Conservation (phyloP, 1,140 invertebrate genomes). For the Hesperophylax magnus region DNA sequence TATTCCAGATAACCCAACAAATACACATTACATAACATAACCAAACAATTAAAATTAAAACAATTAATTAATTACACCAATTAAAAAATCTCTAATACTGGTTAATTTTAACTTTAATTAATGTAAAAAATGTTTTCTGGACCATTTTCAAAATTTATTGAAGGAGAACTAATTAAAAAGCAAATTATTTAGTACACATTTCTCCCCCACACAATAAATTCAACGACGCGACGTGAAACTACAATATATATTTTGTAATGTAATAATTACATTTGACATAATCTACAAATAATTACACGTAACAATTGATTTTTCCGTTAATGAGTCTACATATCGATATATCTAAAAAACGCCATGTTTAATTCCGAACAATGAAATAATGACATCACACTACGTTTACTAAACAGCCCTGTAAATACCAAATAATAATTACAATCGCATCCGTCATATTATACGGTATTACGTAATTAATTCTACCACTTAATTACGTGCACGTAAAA, state of each 20-base stretch:
- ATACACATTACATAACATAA: too few relatives aligned
- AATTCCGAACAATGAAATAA: constrained; percentile 7
- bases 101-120: too few relatives aligned
- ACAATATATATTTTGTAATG: neutral
- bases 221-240: too few relatives aligned
- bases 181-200: too few relatives aligned
- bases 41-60: too few relatives aligned
- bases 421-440: constrained; percentile 12
- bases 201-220: too few relatives aligned
- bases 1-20: too few relatives aligned
- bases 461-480: neutral
- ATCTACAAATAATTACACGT: constrained; percentile 1
- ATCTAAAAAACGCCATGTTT: neutral
- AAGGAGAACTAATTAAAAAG: too few relatives aligned
- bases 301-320: neutral
- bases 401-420: neutral
- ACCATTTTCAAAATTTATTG: too few relatives aligned
- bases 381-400: neutral
- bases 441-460: neutral
- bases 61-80: too few relatives aligned
- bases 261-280: neutral
- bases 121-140: too few relatives aligned
- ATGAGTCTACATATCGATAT: constrained; percentile 3
- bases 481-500: constrained; percentile 22
- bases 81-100: too few relatives aligned